Conservation (phyloP, 2,113 vertebrate genomes). For the Pelecanus crispus region DNA sequence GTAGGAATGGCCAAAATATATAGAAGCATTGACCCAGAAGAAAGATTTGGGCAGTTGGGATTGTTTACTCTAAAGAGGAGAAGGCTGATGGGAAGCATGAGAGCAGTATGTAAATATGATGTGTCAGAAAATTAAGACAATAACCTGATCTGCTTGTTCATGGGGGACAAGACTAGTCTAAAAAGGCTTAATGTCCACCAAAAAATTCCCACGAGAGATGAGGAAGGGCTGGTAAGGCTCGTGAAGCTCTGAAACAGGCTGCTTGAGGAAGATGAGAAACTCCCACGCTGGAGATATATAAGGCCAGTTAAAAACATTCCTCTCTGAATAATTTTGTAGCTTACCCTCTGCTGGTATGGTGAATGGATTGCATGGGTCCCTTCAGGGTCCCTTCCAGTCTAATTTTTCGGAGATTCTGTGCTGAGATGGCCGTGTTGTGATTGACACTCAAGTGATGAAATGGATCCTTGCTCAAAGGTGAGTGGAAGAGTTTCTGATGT, state of each 20-base stretch:
- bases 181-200: background rate
- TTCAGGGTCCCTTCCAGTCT: background rate
- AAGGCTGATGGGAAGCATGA: background rate
- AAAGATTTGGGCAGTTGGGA: background rate
- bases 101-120: background rate
- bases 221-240: background rate
- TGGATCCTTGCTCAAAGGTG: background rate
- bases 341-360: background rate
- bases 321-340: background rate
- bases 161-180: background rate
- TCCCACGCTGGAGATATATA: accelerated
- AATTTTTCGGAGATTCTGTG: background rate
- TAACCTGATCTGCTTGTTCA: background rate
- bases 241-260: background rate
- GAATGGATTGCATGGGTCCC: background rate
- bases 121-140: background rate
- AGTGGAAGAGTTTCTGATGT: background rate
- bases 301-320: background rate
- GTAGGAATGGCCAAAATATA: background rate
- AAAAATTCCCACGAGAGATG: background rate
- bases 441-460: background rate
- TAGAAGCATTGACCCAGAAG: background rate
- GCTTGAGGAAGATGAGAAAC: background rate
- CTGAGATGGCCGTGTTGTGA: background rate
- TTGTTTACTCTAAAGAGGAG: background rate